Conservation (phyloP, 2,888 invertebrate genomes). For the Sphaerophoria rueppellii region DNA sequence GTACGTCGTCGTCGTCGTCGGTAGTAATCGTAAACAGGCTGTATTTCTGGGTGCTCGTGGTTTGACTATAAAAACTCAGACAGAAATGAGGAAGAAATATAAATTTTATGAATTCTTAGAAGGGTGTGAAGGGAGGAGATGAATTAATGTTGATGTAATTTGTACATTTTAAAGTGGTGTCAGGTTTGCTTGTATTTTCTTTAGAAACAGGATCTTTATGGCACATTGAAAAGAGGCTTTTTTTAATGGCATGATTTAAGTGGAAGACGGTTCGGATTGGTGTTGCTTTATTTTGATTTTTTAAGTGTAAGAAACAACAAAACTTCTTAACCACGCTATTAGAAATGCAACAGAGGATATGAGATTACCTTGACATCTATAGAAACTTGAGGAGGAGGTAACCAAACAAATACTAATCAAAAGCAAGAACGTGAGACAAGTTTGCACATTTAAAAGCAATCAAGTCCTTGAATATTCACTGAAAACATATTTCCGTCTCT, state of each 20-base stretch:
- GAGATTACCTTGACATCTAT: too few species aligned
- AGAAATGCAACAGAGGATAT: too few species aligned
- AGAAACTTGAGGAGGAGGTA: too few species aligned
- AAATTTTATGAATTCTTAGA: conserved; percentile 12
- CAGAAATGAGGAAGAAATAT: conserved; percentile 11
- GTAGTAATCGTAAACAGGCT: conserved; percentile 5
- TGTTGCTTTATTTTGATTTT: too few species aligned
- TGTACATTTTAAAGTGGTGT: conserved; percentile 7
- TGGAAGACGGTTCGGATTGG: too few species aligned
- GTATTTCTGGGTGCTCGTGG: neutral
- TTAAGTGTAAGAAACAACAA: too few species aligned
- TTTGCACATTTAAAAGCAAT: neutral
- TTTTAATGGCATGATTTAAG: neutral
- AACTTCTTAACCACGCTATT: too few species aligned
- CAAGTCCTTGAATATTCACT: neutral
- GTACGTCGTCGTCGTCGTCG: neutral
- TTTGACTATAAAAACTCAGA: conserved; percentile 10
- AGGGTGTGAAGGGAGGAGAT: neutral
- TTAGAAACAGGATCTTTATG: neutral
- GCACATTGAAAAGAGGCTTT: neutral
- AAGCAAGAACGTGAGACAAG: neutral
- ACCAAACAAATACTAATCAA: too few species aligned
- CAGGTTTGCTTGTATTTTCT: conserved; percentile 1
- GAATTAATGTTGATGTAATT: conserved; percentile 20
- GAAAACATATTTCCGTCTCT: neutral